Percentiles rank a stretch among this genome's conserved stretches.
Conservation (phyloP, 1,140 invertebrate genomes). For the Pseudachorutes palmiensis region DNA sequence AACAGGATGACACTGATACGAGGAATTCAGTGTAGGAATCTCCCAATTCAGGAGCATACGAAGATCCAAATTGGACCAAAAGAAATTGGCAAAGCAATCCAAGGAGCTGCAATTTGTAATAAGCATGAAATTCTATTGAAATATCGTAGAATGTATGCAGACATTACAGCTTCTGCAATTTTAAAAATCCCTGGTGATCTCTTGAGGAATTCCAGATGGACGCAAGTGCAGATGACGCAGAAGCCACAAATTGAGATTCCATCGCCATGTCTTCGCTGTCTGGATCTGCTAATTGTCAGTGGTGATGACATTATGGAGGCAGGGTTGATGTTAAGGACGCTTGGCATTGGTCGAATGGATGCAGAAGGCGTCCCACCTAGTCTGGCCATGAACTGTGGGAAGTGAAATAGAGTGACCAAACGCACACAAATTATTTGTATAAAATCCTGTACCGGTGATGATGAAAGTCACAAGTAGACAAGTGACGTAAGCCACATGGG, state of each 20-base stretch:
- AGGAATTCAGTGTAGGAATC: constrained; percentile 65
- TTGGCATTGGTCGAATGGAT: constrained; percentile 33
- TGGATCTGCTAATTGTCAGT: background rate
- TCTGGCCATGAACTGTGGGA: constrained; percentile 32
- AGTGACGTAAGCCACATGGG: no score
- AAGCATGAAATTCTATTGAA: constrained; percentile 16
- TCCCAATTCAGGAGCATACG: constrained; percentile 57
- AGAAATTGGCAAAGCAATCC: constrained; percentile 66
- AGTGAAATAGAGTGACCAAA: no score
- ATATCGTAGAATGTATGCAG: background rate
- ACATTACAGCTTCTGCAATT: constrained; percentile 59
- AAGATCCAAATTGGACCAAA: constrained; percentile 61
- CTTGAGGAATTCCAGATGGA: constrained; percentile 63
- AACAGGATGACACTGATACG: constrained; percentile 62
- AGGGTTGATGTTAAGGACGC: constrained; percentile 17
- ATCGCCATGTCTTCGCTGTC: constrained; percentile 16
- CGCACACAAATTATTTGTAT: no score
- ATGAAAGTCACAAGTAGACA: no score
- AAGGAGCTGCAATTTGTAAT: constrained; percentile 50
- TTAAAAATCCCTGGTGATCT: constrained; percentile 62
- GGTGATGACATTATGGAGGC: background rate
- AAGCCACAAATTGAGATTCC: constrained; percentile 55
- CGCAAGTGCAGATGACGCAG: constrained; percentile 64
- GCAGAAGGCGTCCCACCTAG: constrained; percentile 26
- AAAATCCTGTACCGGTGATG: no score